Evolutionary conservation across 2,888 invertebrate genomes (phyloP).

Genomic region (Nymphalis urticae): DNA sequence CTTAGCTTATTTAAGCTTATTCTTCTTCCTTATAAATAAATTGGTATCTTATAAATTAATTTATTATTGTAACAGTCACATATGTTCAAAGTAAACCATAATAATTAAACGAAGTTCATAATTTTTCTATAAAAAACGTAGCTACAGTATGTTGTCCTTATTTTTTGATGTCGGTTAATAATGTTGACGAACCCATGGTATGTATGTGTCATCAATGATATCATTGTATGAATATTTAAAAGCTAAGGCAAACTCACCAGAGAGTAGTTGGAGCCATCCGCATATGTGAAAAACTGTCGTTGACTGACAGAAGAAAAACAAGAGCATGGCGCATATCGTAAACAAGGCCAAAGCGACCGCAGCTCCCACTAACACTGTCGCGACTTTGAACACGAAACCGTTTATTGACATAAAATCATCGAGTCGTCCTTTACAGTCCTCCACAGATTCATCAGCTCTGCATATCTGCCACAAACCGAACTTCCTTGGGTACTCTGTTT

Average conservation of each 20-base stretch:
- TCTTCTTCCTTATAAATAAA: neutral
- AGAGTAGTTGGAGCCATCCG: slow-evolving; percentile 97
- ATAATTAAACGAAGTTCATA: no score
- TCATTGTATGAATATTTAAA: neutral
- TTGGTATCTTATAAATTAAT: neutral
- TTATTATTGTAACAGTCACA: no score
- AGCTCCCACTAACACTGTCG: slow-evolving; percentile 93
- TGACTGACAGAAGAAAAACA: slow-evolving; percentile 96
- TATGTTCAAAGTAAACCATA: no score
- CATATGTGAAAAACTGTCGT: slow-evolving; percentile 96
- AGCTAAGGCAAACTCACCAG: slow-evolving; percentile 86
- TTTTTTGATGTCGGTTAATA: no score
- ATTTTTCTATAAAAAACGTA: no score
- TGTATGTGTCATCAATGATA: neutral
- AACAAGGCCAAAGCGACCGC: slow-evolving; percentile 92
- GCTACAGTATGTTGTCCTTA: no score
- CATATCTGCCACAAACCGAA: slow-evolving; percentile 97
- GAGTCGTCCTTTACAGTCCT: slow-evolving; percentile 92
- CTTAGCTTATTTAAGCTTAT: neutral
- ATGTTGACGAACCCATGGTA: neutral
- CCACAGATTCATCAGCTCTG: slow-evolving; percentile 87
- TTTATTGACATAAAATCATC: slow-evolving; percentile 91
- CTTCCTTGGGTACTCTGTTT: slow-evolving; percentile 93
- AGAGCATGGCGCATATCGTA: slow-evolving; percentile 92
- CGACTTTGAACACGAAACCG: slow-evolving; percentile 91